Evolutionary conservation across 2,888 invertebrate species (phyloP).

Genomic region (Drosophila sordidapex): DNA sequence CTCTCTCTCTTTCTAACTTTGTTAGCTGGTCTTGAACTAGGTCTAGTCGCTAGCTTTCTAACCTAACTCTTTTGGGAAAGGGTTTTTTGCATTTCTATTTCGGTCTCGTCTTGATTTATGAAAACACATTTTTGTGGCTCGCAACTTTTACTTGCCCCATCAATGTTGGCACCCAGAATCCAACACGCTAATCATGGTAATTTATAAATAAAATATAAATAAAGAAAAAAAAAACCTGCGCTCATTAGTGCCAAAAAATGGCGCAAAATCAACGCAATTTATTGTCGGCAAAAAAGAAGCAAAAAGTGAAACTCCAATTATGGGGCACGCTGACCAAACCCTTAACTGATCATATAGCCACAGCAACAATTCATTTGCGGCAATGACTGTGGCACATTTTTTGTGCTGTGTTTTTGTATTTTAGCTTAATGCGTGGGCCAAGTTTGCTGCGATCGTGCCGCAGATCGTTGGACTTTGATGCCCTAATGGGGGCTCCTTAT

Average conservation of each 20-base stretch:
- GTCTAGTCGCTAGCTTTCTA: conserved; percentile 63
- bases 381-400: conserved; percentile 60
- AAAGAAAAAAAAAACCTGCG: conserved; percentile 1
- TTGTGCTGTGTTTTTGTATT: not conserved
- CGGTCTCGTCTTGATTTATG: conserved; percentile 55
- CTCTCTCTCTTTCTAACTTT: not conserved
- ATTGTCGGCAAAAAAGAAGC: conserved; percentile 23
- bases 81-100: conserved; percentile 56
- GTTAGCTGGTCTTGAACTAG: conserved; percentile 24
- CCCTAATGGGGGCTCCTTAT: conserved; percentile 48
- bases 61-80: conserved; percentile 63
- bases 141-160: conserved; percentile 50
- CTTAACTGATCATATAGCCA: conserved; percentile 24
- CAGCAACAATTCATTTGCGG: conserved; percentile 59
- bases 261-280: conserved; percentile 28
- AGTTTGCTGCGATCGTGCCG: conserved; percentile 28
- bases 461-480: conserved; percentile 62
- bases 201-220: conserved; percentile 50
- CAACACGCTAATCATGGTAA: conserved; percentile 62
- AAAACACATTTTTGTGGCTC: conserved; percentile 23
- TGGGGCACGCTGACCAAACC: conserved; percentile 23
- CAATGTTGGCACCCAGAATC: conserved; percentile 21
- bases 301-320: conserved; percentile 50
- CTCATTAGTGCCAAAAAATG: conserved; percentile 45
- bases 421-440: conserved; percentile 37